Conservation (phyloP, 2,888 invertebrate genomes). For the Lasioglossum villosulum region DNA sequence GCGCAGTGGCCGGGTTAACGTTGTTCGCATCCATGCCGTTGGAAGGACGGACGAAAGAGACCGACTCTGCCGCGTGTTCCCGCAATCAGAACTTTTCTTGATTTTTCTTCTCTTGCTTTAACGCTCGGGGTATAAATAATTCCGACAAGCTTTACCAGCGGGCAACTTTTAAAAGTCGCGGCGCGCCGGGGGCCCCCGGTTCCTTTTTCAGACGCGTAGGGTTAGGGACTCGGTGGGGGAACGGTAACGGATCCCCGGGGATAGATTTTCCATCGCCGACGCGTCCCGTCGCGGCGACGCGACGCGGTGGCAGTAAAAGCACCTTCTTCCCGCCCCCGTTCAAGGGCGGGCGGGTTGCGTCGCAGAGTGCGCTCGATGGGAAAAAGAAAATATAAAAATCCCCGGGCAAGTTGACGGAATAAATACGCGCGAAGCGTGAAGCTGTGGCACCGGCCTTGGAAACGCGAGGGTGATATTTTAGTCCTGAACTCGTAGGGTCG, state of each 20-base stretch:
- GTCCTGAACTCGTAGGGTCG: slow-evolving; percentile 25
- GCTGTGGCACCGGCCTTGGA: slow-evolving; percentile 37
- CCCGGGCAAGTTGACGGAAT: slow-evolving; percentile 27
- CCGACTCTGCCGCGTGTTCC: neutral
- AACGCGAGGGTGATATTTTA: slow-evolving; percentile 62
- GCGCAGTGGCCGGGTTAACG: neutral
- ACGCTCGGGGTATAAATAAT: slow-evolving; percentile 30
- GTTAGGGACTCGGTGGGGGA: too few relatives aligned
- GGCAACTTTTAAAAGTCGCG: slow-evolving; percentile 19
- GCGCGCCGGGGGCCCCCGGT: too few relatives aligned
- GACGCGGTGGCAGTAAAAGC: slow-evolving; percentile 24
- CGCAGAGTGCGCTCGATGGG: neutral
- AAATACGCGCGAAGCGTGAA: slow-evolving; percentile 47
- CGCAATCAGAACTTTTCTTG: slow-evolving; percentile 25
- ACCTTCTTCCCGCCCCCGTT: slow-evolving; percentile 1
- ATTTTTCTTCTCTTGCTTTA: neutral
- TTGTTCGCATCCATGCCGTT: neutral
- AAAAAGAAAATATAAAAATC: slow-evolving; percentile 7
- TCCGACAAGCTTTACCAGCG: neutral
- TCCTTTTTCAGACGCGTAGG: too few relatives aligned
- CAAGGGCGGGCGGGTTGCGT: neutral
- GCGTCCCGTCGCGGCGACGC: too few relatives aligned
- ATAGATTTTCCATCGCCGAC: too few relatives aligned
- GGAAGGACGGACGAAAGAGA: neutral
- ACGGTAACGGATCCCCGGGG: too few relatives aligned